phyloP scores from a whole-genome alignment of 2,888 invertebrate species.

The Galeopsomyia nigrocyanea region DNA sequence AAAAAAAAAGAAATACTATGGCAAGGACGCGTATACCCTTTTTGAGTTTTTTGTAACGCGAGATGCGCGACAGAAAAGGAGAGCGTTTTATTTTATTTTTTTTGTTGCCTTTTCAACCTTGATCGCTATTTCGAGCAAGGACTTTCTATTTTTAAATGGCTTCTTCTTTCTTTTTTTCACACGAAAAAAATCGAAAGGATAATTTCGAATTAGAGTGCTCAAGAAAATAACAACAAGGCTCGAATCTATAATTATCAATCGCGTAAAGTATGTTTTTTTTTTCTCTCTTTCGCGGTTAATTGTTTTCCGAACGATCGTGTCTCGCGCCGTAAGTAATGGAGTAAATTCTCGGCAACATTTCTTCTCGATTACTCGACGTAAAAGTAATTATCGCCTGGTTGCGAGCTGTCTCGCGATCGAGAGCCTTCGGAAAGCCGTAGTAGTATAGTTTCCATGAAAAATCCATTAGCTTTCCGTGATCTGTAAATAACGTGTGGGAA shows the following conservation, averaged over 20 bases:
- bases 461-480: constrained; percentile 19
- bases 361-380: constrained; percentile 18
- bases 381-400: constrained; percentile 29
- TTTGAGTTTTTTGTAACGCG: constrained; percentile 7
- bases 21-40: background rate
- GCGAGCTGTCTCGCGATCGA: no score
- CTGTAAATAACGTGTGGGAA: background rate
- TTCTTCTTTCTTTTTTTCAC: no score
- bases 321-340: background rate
- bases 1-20: background rate
- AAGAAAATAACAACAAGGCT: background rate
- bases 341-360: constrained; percentile 19
- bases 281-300: background rate
- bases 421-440: background rate
- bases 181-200: no score
- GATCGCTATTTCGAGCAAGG: background rate
- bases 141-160: no score
- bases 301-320: background rate
- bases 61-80: no score
- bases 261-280: no score
- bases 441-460: constrained; percentile 29
- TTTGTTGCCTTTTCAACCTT: background rate
- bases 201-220: background rate
- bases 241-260: background rate
- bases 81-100: background rate